A percentile compares a stretch with the other conserved stretches of the same genome.
Conservation (phyloP, 2,888 invertebrate species). For the Thera britannica region DNA sequence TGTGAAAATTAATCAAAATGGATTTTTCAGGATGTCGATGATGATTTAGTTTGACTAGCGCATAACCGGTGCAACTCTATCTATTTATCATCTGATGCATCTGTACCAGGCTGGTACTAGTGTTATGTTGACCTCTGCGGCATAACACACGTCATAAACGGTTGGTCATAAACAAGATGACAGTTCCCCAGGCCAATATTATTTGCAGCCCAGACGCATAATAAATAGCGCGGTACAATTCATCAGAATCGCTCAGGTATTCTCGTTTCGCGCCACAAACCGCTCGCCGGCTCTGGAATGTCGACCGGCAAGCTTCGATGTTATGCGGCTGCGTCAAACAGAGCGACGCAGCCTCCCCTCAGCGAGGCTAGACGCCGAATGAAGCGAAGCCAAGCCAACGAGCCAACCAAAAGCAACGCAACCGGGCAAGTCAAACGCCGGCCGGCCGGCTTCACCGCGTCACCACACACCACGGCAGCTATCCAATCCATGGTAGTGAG, state of each 20-base stretch:
- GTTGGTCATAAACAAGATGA: not conserved
- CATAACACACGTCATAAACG: too few species aligned
- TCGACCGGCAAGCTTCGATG: constrained; percentile 72
- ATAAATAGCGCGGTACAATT: constrained; percentile 72
- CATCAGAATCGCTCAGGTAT: constrained; percentile 77
- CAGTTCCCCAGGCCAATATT: constrained; percentile 18
- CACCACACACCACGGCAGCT: constrained; percentile 36
- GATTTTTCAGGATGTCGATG: too few species aligned
- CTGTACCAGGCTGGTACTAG: too few species aligned
- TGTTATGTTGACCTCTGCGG: too few species aligned
- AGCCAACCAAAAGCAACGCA: not conserved
- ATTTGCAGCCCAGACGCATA: constrained; percentile 29
- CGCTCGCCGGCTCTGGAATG: constrained; percentile 70
- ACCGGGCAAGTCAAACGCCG: constrained; percentile 11
- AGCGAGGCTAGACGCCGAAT: constrained; percentile 61
- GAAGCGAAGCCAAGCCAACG: constrained; percentile 39
- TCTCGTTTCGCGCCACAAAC: constrained; percentile 79
- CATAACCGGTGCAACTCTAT: too few species aligned
- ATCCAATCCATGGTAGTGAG: constrained; percentile 44
- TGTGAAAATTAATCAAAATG: too few species aligned
- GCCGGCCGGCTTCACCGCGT: constrained; percentile 18
- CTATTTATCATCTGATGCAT: too few species aligned
- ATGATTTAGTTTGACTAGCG: too few species aligned
- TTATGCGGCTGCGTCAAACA: constrained; percentile 57
- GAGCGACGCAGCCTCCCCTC: constrained; percentile 56